These are phyloP conservation scores for Sturnira hondurensis DNA, from an alignment of 2,113 vertebrate genomes.

Conservation along the genomic window DNA sequence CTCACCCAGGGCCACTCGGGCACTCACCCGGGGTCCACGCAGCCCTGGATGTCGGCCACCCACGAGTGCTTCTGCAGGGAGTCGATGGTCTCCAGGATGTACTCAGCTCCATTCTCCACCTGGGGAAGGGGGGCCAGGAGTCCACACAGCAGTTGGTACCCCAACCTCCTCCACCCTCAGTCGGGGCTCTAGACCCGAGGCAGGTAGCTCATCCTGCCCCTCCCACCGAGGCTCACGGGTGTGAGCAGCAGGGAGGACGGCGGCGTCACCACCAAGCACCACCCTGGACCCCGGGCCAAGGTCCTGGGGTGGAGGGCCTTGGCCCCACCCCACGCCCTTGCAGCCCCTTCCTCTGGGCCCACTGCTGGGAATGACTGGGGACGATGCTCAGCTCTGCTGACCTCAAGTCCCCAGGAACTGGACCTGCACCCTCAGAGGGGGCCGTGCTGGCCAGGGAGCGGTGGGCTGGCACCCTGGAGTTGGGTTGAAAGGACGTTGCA, in stretches of 20 bases:
- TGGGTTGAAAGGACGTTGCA: neutral
- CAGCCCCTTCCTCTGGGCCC: neutral
- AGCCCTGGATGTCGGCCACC: constrained; percentile 99
- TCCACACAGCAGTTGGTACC: neutral
- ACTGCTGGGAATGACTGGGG: neutral
- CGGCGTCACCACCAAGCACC: neutral
- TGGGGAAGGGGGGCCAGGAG: neutral
- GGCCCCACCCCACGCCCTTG: fast-evolving
- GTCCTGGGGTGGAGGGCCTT: neutral
- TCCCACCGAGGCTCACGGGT: neutral
- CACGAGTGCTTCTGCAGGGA: constrained; percentile 99
- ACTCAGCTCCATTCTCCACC: constrained; percentile 95
- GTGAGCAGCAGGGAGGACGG: neutral
- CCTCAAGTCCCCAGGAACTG: neutral
- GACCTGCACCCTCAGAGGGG: neutral
- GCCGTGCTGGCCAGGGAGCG: neutral
- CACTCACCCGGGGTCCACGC: constrained; percentile 94
- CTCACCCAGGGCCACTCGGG: neutral
- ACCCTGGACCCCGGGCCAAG: neutral
- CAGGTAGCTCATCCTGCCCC: neutral
- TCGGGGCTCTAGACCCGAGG: neutral
- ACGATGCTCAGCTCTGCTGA: neutral
- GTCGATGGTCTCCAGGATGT: constrained; percentile 98
- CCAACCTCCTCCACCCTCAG: neutral
- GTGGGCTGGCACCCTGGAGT: neutral